Conservation (phyloP, 2,888 invertebrate genomes). For the Melipona beecheii region DNA sequence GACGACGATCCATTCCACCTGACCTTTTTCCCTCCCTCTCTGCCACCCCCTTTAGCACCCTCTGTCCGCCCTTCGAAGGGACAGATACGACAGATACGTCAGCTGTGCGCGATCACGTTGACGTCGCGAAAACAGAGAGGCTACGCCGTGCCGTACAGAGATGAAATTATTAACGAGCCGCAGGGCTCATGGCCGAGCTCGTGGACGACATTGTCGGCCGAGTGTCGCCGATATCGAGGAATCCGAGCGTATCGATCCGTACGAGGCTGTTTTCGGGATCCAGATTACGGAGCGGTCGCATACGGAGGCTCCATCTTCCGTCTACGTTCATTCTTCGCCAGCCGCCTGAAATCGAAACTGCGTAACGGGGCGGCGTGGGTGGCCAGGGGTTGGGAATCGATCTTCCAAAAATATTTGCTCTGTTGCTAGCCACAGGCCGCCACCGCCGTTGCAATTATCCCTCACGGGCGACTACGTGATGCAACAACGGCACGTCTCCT, state of each 20-base stretch:
- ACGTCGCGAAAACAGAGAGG: too few relatives aligned
- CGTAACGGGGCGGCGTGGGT: constrained; percentile 59
- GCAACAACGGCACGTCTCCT: neutral
- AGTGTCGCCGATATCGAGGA: neutral
- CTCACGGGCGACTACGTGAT: constrained; percentile 1
- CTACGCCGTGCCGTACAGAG: too few relatives aligned
- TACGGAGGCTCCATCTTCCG: constrained; percentile 71
- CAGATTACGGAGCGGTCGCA: constrained; percentile 49
- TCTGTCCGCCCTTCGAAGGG: neutral
- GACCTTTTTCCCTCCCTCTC: constrained; percentile 3
- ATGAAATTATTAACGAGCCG: neutral
- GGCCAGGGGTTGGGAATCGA: constrained; percentile 68
- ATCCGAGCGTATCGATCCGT: constrained; percentile 31
- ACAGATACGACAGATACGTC: constrained; percentile 9
- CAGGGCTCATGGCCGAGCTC: neutral
- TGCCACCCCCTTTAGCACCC: neutral
- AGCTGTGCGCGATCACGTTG: constrained; percentile 24
- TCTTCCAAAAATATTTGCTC: constrained; percentile 73
- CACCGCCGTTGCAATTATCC: neutral
- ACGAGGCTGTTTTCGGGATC: constrained; percentile 37
- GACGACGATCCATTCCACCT: neutral
- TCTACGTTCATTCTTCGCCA: constrained; percentile 53
- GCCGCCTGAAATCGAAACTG: constrained; percentile 64
- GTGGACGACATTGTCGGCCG: neutral
- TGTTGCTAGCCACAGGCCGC: constrained; percentile 14